These are phyloP conservation scores for Adineta ricciae DNA, from an alignment of 2,888 invertebrate genomes.

Conservation along the genomic window DNA sequence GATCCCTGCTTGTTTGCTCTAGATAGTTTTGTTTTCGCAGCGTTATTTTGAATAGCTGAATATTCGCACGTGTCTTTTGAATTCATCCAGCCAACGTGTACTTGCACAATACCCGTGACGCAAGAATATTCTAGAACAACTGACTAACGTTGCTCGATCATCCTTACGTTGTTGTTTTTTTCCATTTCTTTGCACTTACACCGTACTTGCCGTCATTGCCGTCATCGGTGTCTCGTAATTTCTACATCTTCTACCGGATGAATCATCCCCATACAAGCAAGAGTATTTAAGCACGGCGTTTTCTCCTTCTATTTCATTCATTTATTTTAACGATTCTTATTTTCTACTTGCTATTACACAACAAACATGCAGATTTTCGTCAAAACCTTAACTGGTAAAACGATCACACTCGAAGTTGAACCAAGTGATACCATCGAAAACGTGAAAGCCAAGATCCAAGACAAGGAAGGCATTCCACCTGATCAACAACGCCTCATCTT, in stretches of 20 bases:
- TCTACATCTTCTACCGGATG: background rate
- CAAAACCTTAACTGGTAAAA: conserved; percentile 31
- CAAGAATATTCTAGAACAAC: too few species aligned
- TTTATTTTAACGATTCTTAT: background rate
- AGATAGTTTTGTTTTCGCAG: too few species aligned
- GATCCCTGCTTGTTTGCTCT: background rate
- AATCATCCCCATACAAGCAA: background rate
- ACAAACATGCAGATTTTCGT: conserved; percentile 65
- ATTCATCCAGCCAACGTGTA: too few species aligned
- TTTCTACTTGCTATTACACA: background rate
- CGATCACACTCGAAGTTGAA: conserved; percentile 50
- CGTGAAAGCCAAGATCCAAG: conserved; percentile 66
- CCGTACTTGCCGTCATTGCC: background rate
- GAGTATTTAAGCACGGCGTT: background rate
- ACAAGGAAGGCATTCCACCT: conserved; percentile 76
- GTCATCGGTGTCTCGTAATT: background rate
- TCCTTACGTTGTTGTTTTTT: too few species aligned
- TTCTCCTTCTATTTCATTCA: background rate
- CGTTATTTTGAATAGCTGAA: too few species aligned
- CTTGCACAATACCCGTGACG: too few species aligned
- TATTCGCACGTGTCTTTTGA: too few species aligned
- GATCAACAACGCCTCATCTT: conserved; percentile 72
- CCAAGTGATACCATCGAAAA: conserved; percentile 37
- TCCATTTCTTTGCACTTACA: too few species aligned
- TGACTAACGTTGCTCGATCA: too few species aligned